Evolutionary conservation across 2,113 vertebrate species (phyloP), one percentile per base, ranked within the genome.

Genomic region (Narcine bancroftii): DNA sequence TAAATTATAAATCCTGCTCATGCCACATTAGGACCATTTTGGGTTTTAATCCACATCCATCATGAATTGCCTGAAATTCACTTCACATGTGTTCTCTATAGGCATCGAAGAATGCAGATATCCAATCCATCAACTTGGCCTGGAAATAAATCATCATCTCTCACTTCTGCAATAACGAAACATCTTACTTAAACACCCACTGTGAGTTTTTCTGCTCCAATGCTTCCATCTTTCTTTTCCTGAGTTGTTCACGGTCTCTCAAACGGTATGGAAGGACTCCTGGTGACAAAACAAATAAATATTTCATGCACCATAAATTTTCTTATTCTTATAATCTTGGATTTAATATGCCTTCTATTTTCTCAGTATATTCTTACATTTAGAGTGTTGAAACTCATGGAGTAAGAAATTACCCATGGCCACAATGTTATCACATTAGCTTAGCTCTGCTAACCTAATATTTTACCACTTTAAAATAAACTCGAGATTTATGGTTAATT

Each of bases 231-330:
- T 91, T 91, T 60, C 89, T 91, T 71, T 91, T 91, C 39, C 65
- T 91, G 36, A 91, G 89, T 13, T 91, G 36, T 91, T 91, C 89
- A 47, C 89, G 89, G 11, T 91, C 89, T 47, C 89, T 45, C 89
- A 91, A 69, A 47, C 63, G 39, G 42, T 45, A 45, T 6, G 89
- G 89, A 91, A 33, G 11, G 66, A 47, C 42, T 66, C 42, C 89
- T 91, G 45, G 39, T 69, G 89, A 26, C 10, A 91, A n/a, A 91
- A 26, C 11, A 47, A 69, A 69, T 24, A 19, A 91, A 66, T n/a
- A 66, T 24, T 65, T 91, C 24, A 69, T 11, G 36, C 42, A 91
- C 1, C 7, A 9, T 91, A 91, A 69, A 29, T 91, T 69, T 47
- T 69, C 24, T 69, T 91, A 7, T n/a, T 36, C 29, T 36, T 6